Evolutionary conservation across 2,797 vertebrate genomes (phyloP), one percentile per base, ranked within the genome.

Genomic region (Chanos chanos): DNA sequence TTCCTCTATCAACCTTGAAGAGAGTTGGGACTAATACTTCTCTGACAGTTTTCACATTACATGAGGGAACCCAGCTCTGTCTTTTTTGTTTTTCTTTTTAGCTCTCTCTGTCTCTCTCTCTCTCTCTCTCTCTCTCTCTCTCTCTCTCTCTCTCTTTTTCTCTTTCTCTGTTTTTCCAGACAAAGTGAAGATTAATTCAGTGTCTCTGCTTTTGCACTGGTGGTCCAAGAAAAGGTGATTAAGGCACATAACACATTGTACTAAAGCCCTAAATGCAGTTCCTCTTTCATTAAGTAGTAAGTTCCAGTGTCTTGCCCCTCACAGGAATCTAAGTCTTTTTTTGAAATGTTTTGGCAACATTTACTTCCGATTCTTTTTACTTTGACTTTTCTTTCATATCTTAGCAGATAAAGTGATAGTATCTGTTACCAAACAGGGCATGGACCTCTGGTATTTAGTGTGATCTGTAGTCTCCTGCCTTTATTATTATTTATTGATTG

Each of bases 1-100:
- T 62, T 41, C 45, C 41, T 61, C 39, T 54, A 34, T 52, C 61
- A 57, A 60, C 61, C 63, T 71, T 70, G 66, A 61, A 67, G 33
- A 43, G 28, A 67, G 21, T 5, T 18, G 48, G 55, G 58, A 48
- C 51, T 63, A 66, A 58, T 48, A 49, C 33, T 22, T 37, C 15
- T 41, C 28, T 66, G 53, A 55, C 65, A 66, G 49, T 50, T 70
- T 56, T 61, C 33, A 25, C 44, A 56, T 51, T 66, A 51, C 44
- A 55, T 40, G 54, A 13, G 39, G 39, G 33, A 19, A 27, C 47
- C 50, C 21, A 40, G 48, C 53, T 66, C 41, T 30, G 39, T 19
- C 41, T 60, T 65, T 60, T 51, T 8, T 15, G n/a, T 37, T 16
- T 10, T 45, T 53, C 19, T 30, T 34, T 39, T 19, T 9, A 10